Evolutionary conservation across 2,888 invertebrate species (phyloP), one percentile per base, ranked within the genome.

Genomic region (Andrena dorsata): DNA sequence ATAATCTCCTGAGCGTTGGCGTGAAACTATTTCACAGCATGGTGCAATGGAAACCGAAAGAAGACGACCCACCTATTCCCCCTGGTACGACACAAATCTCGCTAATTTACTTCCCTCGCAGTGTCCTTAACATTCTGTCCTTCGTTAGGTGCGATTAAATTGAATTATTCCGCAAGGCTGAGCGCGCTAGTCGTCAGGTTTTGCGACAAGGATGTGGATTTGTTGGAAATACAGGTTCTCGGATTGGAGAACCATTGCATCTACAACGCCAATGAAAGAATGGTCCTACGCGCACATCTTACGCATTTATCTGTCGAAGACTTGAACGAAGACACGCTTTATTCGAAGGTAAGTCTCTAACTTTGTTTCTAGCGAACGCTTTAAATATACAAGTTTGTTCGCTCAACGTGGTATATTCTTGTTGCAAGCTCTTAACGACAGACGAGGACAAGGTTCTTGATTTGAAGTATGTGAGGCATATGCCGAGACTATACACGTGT

Each of bases 381-480:
- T 32, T n/a, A 8, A n/a, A 26, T 32, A 23, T 35, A 41, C 41
- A 16, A 13, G 68, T 72, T 26, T 20, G 0, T 8, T 23, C 8
- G 16, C 32, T 66, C 32, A 63, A 72, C 28, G 32, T 51, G 8
- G 53, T 64, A 26, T 70, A 73, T 82, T 70, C 84, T 84, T 63
- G 81, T 77, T 91, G 92, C 4, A 91, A 97, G 97, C 94, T 97
- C 76, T 93, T 97, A 30, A 96, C 96, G 92, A 96, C 97, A 0
- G 97, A 97, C 85, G 97, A 97, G 90, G 97, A 97, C 91, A 97
- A 96, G 91, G 96, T 97, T 0, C 95, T 97, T 83, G 97, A 97
- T 90, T 93, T 97, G 65, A 97, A 97, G 93, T 97, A 97, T 91
- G 96, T 97, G 0, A 95, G 96, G 8, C 96, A 97, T 23, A 96